Evolutionary conservation across 2,888 invertebrate species (phyloP).

Genomic region (Epistrophella euchroma): DNA sequence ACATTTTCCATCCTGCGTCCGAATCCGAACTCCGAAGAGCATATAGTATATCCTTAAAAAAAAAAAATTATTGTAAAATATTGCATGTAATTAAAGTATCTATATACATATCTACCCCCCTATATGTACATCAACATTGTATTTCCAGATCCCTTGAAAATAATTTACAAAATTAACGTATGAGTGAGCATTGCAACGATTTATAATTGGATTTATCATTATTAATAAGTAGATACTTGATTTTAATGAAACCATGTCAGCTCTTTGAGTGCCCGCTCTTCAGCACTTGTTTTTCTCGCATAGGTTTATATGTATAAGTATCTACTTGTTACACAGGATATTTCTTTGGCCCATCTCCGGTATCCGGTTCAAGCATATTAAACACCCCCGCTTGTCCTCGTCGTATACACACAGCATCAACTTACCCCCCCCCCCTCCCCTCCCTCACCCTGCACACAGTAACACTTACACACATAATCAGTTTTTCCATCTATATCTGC

Average conservation of each 20-base stretch:
- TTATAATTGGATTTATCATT: constrained; percentile 69
- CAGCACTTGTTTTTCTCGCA: constrained; percentile 38
- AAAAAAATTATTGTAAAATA: constrained; percentile 16
- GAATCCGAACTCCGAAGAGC: constrained; percentile 4
- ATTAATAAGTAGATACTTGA: constrained; percentile 68
- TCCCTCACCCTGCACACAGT: neutral
- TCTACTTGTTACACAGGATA: constrained; percentile 33
- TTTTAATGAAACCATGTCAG: constrained; percentile 73
- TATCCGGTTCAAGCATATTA: neutral
- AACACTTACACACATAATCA: neutral
- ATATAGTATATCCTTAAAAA: constrained; percentile 3
- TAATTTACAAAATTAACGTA: constrained; percentile 51
- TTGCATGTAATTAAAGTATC: constrained; percentile 14
- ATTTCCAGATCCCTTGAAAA: constrained; percentile 33
- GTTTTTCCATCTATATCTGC: neutral
- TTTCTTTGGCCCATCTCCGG: constrained; percentile 22
- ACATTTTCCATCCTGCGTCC: neutral
- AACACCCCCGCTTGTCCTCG: neutral
- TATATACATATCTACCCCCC: neutral
- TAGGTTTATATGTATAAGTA: neutral
- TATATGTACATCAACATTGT: neutral
- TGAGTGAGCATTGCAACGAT: constrained; percentile 58
- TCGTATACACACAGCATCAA: neutral
- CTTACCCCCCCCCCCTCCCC: neutral
- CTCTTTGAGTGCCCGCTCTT: constrained; percentile 53